Percentiles rank a stretch among this genome's conserved stretches.
phyloP scores from a whole-genome alignment of 2,888 invertebrate species.

The Drosophila kuntzei region DNA sequence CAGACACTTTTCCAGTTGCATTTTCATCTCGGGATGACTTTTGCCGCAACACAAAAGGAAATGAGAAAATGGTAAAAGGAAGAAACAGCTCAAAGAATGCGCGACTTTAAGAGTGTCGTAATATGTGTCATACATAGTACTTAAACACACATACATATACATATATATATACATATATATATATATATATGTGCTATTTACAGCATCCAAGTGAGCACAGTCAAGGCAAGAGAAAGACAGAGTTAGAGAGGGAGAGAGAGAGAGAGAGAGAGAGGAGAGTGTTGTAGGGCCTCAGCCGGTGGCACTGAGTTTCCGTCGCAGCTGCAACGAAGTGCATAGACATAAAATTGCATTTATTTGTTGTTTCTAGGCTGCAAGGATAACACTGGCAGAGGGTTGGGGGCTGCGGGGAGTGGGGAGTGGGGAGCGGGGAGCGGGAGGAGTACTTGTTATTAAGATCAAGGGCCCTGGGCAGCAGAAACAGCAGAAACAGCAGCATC shows the following conservation, averaged over 20 bases:
- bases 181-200: constrained; percentile 47
- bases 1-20: constrained; percentile 11
- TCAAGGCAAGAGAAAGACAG: constrained; percentile 38
- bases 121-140: constrained; percentile 30
- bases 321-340: constrained; percentile 71
- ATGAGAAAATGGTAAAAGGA: constrained; percentile 1
- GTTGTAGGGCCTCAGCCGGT: constrained; percentile 27
- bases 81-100: constrained; percentile 23
- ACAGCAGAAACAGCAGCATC: constrained; percentile 11
- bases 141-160: constrained; percentile 7
- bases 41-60: constrained; percentile 3
- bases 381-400: neutral
- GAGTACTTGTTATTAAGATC: constrained; percentile 51
- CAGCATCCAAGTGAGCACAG: constrained; percentile 56
- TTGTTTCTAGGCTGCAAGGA: constrained; percentile 31
- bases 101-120: constrained; percentile 57
- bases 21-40: constrained; percentile 4
- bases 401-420: neutral
- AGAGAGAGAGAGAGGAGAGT: neutral
- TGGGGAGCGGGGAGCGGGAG: neutral
- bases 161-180: neutral
- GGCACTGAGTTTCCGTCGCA: constrained; percentile 52
- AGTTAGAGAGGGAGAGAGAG: neutral
- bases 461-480: constrained; percentile 37
- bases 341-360: constrained; percentile 53